Percentiles rank a stretch among this genome's conserved stretches.
Conservation (phyloP, 2,113 vertebrate genomes). For the Todiramphus chloris region DNA sequence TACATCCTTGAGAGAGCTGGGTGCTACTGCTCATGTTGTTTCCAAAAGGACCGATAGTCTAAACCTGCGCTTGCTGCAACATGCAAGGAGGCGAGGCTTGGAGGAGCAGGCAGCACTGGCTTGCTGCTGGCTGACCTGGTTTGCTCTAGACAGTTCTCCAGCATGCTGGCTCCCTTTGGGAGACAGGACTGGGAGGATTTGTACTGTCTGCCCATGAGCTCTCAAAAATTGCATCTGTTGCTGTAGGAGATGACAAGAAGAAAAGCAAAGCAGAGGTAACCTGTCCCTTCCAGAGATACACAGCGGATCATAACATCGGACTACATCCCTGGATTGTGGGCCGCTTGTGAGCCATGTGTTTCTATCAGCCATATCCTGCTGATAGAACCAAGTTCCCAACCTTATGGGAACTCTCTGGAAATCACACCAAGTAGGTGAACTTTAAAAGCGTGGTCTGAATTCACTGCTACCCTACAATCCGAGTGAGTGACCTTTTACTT, state of each 20-base stretch:
- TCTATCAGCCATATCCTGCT: neutral
- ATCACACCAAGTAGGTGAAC: neutral
- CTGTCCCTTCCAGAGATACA: neutral
- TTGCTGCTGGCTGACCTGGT: neutral
- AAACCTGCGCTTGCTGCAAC: neutral
- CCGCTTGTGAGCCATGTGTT: accelerated
- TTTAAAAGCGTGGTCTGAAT: neutral
- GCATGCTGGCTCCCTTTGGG: accelerated
- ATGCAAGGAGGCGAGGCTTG: neutral
- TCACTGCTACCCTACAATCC: neutral
- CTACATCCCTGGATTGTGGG: neutral
- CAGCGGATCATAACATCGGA: neutral
- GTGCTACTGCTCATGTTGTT: neutral
- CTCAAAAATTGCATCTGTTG: neutral
- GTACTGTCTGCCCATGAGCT: neutral
- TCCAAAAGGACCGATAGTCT: neutral
- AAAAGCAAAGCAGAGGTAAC: neutral
- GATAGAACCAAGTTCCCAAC: too few relatives aligned
- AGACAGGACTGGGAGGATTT: neutral
- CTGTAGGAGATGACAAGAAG: neutral
- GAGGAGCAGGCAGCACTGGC: neutral
- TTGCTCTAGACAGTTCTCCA: neutral
- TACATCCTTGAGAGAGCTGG: neutral
- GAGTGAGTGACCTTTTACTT: neutral
- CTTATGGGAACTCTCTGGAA: neutral